Evolutionary conservation across 2,888 invertebrate species (phyloP), one percentile per base, ranked within the genome.

Genomic region (Harmothoe impar): DNA sequence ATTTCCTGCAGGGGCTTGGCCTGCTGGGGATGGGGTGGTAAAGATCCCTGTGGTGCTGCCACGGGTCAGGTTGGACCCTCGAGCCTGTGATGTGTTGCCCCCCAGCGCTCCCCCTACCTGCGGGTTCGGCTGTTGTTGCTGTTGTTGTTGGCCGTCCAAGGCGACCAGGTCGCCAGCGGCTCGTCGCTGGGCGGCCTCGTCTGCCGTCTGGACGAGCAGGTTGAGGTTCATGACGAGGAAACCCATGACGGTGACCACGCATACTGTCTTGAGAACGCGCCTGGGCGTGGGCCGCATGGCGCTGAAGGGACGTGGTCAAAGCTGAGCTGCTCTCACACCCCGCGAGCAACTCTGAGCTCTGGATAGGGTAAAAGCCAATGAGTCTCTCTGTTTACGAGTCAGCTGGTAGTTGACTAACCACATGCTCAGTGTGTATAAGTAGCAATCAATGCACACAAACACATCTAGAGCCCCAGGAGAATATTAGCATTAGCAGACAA

Each of bases 191-290:
- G 72, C 54, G 23, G 33, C 54, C n/a, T 90, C 90, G 31, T 90
- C 84, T 31, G 62, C 91, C 12, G 89, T 90, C 72, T 52, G 88
- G 33, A 92, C 72, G 89, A 92, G 91, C 23, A 92, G 90, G 89
- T 91, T 91, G 51, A 92, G 51, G 84, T 92, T 92, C 85, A 91
- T 91, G 35, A 92, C 10, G 51, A 92, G 33, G 77, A 92, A 91
- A 29, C 92, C 89, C 68, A 91, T 52, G 43, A 92, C 33, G 43
- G 91, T 89, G 52, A 89, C 31, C 20, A 91, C n/a, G 51, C 92
- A 91, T 23, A 92, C 51, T 10, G 91, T 89, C 89, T 92, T 92
- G 43, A 92, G 56, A 17, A 92, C 54, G 43, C 91, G 81, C 29
- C 91, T 77, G 17, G 92, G 92, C 12, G 91, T 92, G 5, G 92